Conservation (phyloP, 2,888 invertebrate genomes). For the Idaea aversata region DNA sequence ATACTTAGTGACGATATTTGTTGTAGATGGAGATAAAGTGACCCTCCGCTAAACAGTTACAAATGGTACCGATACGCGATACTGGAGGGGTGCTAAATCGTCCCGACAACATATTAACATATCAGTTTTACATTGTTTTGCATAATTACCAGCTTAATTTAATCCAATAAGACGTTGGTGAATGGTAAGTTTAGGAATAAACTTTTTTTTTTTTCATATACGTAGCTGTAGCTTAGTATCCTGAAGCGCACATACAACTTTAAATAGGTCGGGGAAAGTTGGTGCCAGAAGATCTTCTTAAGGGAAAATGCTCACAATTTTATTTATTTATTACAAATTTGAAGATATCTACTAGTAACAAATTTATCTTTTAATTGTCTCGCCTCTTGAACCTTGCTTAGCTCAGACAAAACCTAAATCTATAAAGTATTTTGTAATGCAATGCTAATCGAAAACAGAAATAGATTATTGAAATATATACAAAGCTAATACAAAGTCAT, state of each 20-base stretch:
- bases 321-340: too few relatives aligned
- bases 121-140: constrained; percentile 67
- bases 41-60: constrained; percentile 56
- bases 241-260: neutral
- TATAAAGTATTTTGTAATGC: too few relatives aligned
- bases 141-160: constrained; percentile 50
- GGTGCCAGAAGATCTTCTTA: too few relatives aligned
- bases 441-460: too few relatives aligned
- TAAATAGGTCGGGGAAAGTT: too few relatives aligned
- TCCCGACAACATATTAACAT: constrained; percentile 68
- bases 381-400: too few relatives aligned
- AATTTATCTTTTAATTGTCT: too few relatives aligned
- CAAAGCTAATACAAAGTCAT: too few relatives aligned
- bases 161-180: constrained; percentile 15
- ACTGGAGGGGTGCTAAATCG: constrained; percentile 72
- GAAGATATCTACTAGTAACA: too few relatives aligned
- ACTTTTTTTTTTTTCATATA: neutral
- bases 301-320: too few relatives aligned
- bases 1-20: constrained; percentile 50
- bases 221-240: neutral
- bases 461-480: too few relatives aligned
- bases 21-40: constrained; percentile 43
- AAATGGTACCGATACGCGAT: constrained; percentile 49
- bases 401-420: too few relatives aligned
- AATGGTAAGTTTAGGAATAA: neutral